Evolutionary conservation across 2,888 invertebrate genomes (phyloP).

Genomic region (Brachycybe producta): DNA sequence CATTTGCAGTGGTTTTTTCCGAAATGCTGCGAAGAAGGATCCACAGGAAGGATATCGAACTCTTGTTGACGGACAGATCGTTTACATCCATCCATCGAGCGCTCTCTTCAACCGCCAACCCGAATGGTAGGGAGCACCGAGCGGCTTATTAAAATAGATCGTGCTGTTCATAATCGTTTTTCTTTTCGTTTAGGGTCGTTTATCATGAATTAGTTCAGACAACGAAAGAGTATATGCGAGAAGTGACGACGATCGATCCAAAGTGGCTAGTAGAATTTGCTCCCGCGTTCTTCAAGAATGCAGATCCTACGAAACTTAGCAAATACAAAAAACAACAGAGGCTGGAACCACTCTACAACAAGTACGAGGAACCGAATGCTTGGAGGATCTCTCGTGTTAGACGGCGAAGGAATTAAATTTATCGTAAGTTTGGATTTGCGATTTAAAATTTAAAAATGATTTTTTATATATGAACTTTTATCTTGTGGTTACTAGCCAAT

Average conservation of each 20-base stretch:
- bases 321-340: constrained; percentile 99
- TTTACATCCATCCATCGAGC: constrained; percentile 97
- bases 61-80: constrained; percentile 91
- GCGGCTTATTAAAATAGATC: not conserved
- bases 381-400: constrained; percentile 95
- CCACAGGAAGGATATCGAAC: constrained; percentile 95
- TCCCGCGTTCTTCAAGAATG: constrained; percentile 97
- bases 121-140: constrained; percentile 68
- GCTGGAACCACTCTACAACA: constrained; percentile 93
- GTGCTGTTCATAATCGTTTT: not conserved
- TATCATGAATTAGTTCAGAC: constrained; percentile 98
- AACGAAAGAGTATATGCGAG: constrained; percentile 98
- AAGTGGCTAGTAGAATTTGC: constrained; percentile 99
- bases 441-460: not conserved
- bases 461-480: not conserved
- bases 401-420: constrained; percentile 62
- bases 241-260: constrained; percentile 91
- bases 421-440: not conserved
- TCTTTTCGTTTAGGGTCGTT: constrained; percentile 58
- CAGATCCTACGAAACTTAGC: constrained; percentile 94
- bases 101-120: constrained; percentile 96
- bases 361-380: constrained; percentile 97
- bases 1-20: constrained; percentile 92
- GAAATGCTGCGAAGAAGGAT: constrained; percentile 98
- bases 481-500: no score